Percentiles rank a stretch among this genome's conserved stretches.
These are phyloP conservation scores for Piprites chloris DNA, from an alignment of 2,113 vertebrate genomes.

Conservation along the genomic window DNA sequence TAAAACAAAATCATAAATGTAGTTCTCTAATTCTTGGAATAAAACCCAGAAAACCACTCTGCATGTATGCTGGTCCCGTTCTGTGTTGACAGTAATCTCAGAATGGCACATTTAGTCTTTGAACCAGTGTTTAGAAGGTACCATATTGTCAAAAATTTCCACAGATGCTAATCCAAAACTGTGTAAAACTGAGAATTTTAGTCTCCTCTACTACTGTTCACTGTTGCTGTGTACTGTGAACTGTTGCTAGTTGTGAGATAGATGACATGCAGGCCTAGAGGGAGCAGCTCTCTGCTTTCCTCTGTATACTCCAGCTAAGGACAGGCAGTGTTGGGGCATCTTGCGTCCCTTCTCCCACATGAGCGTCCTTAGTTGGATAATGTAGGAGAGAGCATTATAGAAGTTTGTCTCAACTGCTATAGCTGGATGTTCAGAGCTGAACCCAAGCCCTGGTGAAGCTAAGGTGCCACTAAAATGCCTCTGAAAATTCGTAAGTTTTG, in stretches of 20 bases:
- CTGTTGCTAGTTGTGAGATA: neutral
- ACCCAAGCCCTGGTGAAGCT: neutral
- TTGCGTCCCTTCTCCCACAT: neutral
- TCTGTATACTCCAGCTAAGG: rapidly evolving
- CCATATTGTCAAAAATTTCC: neutral
- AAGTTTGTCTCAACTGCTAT: neutral
- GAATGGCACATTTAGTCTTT: neutral
- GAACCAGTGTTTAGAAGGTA: neutral
- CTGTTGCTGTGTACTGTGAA: neutral
- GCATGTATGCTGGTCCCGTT: neutral
- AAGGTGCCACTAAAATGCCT: neutral
- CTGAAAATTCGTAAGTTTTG: neutral
- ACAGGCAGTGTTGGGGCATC: neutral
- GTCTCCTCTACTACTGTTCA: neutral
- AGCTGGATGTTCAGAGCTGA: neutral
- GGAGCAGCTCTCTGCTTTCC: neutral
- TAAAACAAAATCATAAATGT: neutral
- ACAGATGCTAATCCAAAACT: neutral
- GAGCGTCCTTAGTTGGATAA: neutral
- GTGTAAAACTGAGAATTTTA: neutral
- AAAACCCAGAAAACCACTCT: neutral
- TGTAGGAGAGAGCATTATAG: neutral
- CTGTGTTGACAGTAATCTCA: neutral
- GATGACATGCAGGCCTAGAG: rapidly evolving
- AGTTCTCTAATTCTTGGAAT: neutral